These are phyloP conservation scores for Holacanthus passer DNA, from an alignment of 2,113 vertebrate genomes.

Conservation along the genomic window DNA sequence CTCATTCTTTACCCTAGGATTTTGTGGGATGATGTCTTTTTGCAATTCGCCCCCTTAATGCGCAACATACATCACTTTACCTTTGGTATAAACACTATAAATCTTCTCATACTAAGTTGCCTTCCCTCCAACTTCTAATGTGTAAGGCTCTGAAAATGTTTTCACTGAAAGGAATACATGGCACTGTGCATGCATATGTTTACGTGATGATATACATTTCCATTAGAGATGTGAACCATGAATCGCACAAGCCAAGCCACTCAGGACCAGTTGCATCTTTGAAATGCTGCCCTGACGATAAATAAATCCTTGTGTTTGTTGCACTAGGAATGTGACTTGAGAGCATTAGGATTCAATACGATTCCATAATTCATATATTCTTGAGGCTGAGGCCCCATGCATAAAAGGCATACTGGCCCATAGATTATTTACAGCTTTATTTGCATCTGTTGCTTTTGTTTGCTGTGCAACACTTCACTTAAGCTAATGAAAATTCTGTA, in stretches of 20 bases:
- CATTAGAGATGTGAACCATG: slow-evolving; percentile 22
- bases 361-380: slow-evolving; percentile 45
- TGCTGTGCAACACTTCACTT: slow-evolving; percentile 53
- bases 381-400: slow-evolving; percentile 10
- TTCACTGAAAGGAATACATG: neutral
- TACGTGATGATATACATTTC: slow-evolving; percentile 15
- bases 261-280: slow-evolving; percentile 7
- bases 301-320: slow-evolving; percentile 23
- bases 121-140: slow-evolving; percentile 24
- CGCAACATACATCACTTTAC: slow-evolving; percentile 42
- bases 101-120: slow-evolving; percentile 22
- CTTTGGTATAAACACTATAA: slow-evolving; percentile 50
- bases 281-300: slow-evolving; percentile 13
- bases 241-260: neutral
- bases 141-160: neutral
- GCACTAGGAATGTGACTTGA: neutral
- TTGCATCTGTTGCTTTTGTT: slow-evolving; percentile 56
- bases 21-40: slow-evolving; percentile 4
- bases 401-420: slow-evolving; percentile 20
- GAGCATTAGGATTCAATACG: slow-evolving; percentile 37
- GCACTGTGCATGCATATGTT: neutral
- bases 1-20: neutral
- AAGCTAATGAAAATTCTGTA: slow-evolving; percentile 69
- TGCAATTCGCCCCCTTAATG: slow-evolving; percentile 35
- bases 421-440: slow-evolving; percentile 61